A percentile compares a stretch with the other conserved stretches of the same genome.
These are phyloP conservation scores for Anastrepha obliqua DNA, from an alignment of 1,140 invertebrate species.

Conservation along the genomic window DNA sequence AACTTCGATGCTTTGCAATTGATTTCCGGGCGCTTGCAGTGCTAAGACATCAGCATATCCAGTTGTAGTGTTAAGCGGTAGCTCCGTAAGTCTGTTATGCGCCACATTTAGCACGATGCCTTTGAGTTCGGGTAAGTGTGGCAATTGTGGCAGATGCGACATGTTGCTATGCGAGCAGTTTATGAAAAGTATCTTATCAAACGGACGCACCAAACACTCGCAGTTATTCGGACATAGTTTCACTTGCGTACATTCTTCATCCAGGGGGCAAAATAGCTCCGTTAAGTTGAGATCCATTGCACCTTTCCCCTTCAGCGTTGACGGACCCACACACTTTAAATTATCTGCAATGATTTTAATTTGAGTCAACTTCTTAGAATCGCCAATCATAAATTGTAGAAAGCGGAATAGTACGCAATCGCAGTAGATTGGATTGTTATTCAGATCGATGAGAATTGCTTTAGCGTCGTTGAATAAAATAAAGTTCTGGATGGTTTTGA, in stretches of 20 bases:
- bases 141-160: constrained; percentile 67
- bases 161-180: constrained; percentile 76
- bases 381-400: constrained; percentile 74
- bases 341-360: constrained; percentile 72
- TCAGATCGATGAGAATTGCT: constrained; percentile 70
- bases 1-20: constrained; percentile 73
- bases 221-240: constrained; percentile 75
- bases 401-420: constrained; percentile 79
- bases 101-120: constrained; percentile 76
- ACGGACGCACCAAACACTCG: constrained; percentile 74
- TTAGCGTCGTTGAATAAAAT: constrained; percentile 36
- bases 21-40: constrained; percentile 76
- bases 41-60: constrained; percentile 75
- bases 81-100: constrained; percentile 74
- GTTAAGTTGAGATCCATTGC: constrained; percentile 66
- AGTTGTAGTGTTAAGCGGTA: constrained; percentile 67
- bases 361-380: constrained; percentile 40
- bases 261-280: constrained; percentile 73
- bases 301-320: constrained; percentile 60
- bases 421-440: constrained; percentile 81
- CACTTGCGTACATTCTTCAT: constrained; percentile 63
- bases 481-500: constrained; percentile 63
- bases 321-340: constrained; percentile 72
- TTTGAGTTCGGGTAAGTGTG: constrained; percentile 58
- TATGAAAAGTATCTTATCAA: constrained; percentile 74